phyloP scores from a whole-genome alignment of 1,140 invertebrate species.

The Tetraneura akinire region DNA sequence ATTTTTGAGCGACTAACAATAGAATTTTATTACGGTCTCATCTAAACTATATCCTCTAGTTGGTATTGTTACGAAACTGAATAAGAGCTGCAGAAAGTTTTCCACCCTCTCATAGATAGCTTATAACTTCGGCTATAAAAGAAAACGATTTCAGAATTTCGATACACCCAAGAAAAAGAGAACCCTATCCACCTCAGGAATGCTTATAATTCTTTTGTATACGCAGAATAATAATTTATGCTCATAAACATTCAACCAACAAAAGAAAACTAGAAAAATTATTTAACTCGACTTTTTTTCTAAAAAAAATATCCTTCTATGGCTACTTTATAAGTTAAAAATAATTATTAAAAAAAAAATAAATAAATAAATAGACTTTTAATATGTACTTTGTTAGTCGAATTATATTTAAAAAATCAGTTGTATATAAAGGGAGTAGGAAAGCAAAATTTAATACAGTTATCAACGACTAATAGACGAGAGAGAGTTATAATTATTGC shows the following conservation, averaged over 20 bases:
- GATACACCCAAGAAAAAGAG: slow-evolving; percentile 32
- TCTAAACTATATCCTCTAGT: slow-evolving; percentile 19
- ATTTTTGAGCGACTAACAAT: slow-evolving; percentile 30
- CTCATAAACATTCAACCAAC: slow-evolving; percentile 33
- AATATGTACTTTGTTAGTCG: no score
- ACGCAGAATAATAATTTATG: slow-evolving; percentile 45
- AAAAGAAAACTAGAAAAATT: slow-evolving; percentile 40
- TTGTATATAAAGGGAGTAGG: neutral
- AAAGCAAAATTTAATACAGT: slow-evolving; percentile 7
- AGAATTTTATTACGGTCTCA: slow-evolving; percentile 46
- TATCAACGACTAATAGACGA: neutral
- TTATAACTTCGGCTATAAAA: slow-evolving; percentile 27
- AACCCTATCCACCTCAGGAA: slow-evolving; percentile 17
- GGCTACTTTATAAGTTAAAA: neutral
- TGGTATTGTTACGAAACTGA: slow-evolving; percentile 4
- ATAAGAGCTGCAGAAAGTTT: slow-evolving; percentile 36
- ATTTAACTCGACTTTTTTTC: neutral
- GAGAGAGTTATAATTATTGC: no score
- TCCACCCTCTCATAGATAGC: neutral
- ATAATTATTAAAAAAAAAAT: no score
- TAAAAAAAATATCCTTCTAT: no score
- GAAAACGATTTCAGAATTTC: slow-evolving; percentile 48
- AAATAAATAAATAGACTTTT: no score
- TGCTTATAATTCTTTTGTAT: slow-evolving; percentile 46
- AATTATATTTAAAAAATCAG: slow-evolving; percentile 7